Base-by-base conservation (phyloP, 2,797 vertebrate genomes). In the Enteromius afrohamiltoni region DNA sequence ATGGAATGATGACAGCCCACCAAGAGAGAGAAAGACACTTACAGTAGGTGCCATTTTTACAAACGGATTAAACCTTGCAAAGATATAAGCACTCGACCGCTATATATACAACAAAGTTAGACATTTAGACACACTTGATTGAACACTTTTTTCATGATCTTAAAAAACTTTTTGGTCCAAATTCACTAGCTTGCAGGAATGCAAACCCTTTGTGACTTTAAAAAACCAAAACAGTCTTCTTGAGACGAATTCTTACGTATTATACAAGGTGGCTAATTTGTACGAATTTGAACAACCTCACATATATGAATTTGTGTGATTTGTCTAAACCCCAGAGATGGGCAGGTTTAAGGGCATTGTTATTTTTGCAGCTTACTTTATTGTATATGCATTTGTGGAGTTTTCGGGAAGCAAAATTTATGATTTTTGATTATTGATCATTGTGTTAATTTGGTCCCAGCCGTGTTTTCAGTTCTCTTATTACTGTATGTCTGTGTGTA, bases 1-100 rank as follows among this genome's bases (percentile, higher is more conserved):
- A 93, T 91, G 89, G 91, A 93, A 91, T 89, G 91, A 92, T 93
- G 93, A 94, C 93, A 92, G 93, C 93, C 91, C 88, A 85, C 90
- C 87, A 76, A 92, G 51, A 70, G 69, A 77, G 45, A 83, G 37
- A 77, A 37, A 81, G 53, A 40, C 10, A 53, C 53, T 64, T 47
- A 10, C 17, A 68, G 65, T 29, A 40, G 23, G 34, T 31, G 34
- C n/a, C 10, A 51, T 23, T 77, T 21, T 83, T 77, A 77, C 45
- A 76, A 55, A 69, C 2, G 8, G 10, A 55, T 77, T 68, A 83
- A 83, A 34, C 49, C 34, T 76, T 68, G 14, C 53, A 40, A 68
- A 58, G 37, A 55, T 26, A 0, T 26, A 23, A 68, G 77, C 51
- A 5, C 8, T 4, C n/a, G 49, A 16, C 13, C 1, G 6, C 11